A percentile compares a stretch with the other conserved stretches of the same genome.
phyloP scores from a whole-genome alignment of 2,797 vertebrate genomes.

The Myoxocephalus aenaeus region DNA sequence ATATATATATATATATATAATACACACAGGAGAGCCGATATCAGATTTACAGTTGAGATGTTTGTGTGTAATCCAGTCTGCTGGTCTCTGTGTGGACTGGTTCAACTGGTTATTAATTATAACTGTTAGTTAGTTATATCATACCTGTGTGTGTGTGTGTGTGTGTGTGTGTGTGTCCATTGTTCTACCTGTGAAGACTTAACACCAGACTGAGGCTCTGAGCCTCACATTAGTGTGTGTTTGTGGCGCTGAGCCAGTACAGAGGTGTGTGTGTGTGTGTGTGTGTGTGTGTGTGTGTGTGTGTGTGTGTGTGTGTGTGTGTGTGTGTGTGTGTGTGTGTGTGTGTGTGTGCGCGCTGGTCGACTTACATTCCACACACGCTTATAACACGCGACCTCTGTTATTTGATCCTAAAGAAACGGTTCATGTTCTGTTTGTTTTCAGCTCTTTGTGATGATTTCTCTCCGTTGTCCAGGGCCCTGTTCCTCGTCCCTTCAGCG shows the following conservation, averaged over 20 bases:
- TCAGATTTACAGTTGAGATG: background rate
- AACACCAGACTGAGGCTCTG: no score
- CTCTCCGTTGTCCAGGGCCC: background rate
- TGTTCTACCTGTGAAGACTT: no score
- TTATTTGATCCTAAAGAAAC: slow-evolving; percentile 20
- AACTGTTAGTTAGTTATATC: background rate
- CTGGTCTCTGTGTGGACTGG: background rate
- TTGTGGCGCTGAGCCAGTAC: no score
- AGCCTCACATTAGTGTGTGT: no score
- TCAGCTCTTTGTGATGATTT: background rate
- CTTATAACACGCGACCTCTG: slow-evolving; percentile 56
- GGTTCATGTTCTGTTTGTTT: background rate
- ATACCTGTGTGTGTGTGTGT: slow-evolving; percentile 13
- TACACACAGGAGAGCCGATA: no score
- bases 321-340: slow-evolving; percentile 26
- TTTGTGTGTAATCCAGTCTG: background rate
- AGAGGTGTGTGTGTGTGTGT: slow-evolving; percentile 8
- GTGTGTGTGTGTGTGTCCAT: slow-evolving; percentile 14
- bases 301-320: background rate
- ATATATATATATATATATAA: no score
- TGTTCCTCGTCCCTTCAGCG: no score
- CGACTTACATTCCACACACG: slow-evolving; percentile 53
- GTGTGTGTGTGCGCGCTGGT: background rate
- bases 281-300: background rate
- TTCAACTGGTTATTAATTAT: background rate